Percentiles rank a stretch among this genome's conserved stretches.
These are phyloP conservation scores for Oostethus manadensis DNA, from an alignment of 2,113 vertebrate species.

Conservation along the genomic window DNA sequence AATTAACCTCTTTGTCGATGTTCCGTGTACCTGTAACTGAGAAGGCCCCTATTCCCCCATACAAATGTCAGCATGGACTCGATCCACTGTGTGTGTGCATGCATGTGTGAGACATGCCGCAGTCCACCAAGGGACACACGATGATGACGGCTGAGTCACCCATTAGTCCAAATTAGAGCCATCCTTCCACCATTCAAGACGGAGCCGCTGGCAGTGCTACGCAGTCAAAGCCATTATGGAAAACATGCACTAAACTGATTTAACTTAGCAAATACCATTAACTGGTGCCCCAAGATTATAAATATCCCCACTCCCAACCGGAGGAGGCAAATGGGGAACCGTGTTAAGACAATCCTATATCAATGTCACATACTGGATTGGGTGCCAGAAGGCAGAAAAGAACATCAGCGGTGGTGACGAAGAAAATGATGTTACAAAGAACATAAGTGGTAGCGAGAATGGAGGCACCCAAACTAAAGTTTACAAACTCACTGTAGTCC, in stretches of 20 bases:
- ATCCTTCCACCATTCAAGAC: conserved; percentile 62
- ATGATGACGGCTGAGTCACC: conserved; percentile 65
- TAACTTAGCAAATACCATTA: conserved; percentile 68
- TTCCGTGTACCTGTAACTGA: conserved; percentile 34
- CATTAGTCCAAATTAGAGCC: conserved; percentile 68
- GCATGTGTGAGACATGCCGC: conserved; percentile 19
- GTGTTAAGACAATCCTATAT: conserved; percentile 58
- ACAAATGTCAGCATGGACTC: conserved; percentile 48
- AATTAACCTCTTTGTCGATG: conserved; percentile 56
- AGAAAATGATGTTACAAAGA: conserved; percentile 19
- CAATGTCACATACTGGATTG: conserved; percentile 48
- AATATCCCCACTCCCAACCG: conserved; percentile 57
- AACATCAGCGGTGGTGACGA: conserved; percentile 16
- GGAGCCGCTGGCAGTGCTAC: conserved; percentile 52
- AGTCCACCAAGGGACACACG: conserved; percentile 49
- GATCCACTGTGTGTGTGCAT: conserved; percentile 33
- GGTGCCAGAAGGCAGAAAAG: conserved; percentile 41
- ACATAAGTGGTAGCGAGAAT: no score
- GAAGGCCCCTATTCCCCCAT: conserved; percentile 22
- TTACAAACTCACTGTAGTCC: conserved; percentile 5
- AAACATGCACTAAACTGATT: conserved; percentile 64
- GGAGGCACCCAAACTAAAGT: neutral
- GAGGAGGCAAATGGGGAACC: conserved; percentile 30
- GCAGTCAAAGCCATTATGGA: conserved; percentile 61
- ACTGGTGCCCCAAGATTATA: conserved; percentile 62